phyloP scores from a whole-genome alignment of 2,113 vertebrate genomes.

The Podarcis raffonei region DNA sequence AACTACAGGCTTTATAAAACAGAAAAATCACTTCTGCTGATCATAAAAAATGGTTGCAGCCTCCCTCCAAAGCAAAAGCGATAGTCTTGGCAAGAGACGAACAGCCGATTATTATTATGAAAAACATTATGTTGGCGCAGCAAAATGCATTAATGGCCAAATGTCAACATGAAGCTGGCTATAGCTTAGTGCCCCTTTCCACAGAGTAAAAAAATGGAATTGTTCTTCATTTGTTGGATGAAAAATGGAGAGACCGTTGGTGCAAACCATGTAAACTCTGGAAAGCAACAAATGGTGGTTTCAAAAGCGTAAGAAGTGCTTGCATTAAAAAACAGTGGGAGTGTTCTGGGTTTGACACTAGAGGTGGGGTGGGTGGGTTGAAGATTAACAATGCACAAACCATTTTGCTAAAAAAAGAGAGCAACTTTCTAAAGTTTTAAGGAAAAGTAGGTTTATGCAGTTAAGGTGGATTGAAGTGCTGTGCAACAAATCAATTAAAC shows the following conservation, averaged over 20 bases:
- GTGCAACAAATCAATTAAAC: too few species aligned
- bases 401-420: background rate
- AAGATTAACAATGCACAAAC: background rate
- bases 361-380: background rate
- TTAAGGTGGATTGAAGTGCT: too few species aligned
- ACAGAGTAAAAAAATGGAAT: background rate
- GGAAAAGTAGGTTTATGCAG: too few species aligned
- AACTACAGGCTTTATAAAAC: background rate
- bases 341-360: background rate
- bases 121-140: background rate
- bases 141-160: background rate
- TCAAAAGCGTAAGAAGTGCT: background rate
- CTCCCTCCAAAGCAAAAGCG: background rate
- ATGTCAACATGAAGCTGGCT: background rate
- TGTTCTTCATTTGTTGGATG: background rate
- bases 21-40: background rate
- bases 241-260: background rate
- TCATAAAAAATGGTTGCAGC: background rate
- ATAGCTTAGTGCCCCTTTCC: background rate
- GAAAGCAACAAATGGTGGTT: background rate
- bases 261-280: background rate
- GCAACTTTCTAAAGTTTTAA: background rate
- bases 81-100: background rate
- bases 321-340: background rate
- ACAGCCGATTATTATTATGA: background rate